Evolutionary conservation across 1,140 invertebrate genomes (phyloP).

Genomic region (Trialeurodes vaporariorum): DNA sequence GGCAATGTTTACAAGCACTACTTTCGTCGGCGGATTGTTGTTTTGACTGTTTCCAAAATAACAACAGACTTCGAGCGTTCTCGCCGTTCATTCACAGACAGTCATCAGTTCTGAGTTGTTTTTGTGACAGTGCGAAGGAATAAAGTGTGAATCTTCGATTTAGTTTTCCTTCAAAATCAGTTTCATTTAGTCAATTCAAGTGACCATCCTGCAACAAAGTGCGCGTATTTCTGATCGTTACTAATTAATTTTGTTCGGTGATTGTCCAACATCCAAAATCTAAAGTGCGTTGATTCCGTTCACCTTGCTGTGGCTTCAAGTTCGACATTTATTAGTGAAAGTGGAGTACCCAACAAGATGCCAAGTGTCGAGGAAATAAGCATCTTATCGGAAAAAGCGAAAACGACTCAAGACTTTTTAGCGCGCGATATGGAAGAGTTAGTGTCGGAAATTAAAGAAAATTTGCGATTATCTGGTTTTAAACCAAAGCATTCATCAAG

Average conservation of each 20-base stretch:
- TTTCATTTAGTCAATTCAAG: too few relatives aligned
- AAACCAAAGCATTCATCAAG: constrained; percentile 34
- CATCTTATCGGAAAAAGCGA: not conserved
- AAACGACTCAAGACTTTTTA: constrained; percentile 31
- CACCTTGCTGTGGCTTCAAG: not conserved
- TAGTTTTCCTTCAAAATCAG: too few relatives aligned
- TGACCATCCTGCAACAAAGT: too few relatives aligned
- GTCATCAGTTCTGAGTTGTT: too few relatives aligned
- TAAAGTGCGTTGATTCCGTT: not conserved
- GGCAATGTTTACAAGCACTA: not conserved
- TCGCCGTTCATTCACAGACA: not conserved
- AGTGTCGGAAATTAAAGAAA: constrained; percentile 56
- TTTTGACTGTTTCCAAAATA: not conserved
- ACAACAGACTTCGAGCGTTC: not conserved
- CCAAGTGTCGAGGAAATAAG: not conserved
- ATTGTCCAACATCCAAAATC: too few relatives aligned
- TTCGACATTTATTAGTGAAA: not conserved
- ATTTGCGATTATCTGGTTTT: constrained; percentile 43
- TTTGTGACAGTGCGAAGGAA: too few relatives aligned
- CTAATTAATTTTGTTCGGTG: too few relatives aligned
- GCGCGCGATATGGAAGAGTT: constrained; percentile 48
- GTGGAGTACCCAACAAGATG: not conserved
- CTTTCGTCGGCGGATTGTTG: not conserved
- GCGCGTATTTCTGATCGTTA: too few relatives aligned
- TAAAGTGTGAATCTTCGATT: too few relatives aligned